Base-by-base conservation (phyloP, 2,888 invertebrate species). In the Cataglyphis livida region DNA sequence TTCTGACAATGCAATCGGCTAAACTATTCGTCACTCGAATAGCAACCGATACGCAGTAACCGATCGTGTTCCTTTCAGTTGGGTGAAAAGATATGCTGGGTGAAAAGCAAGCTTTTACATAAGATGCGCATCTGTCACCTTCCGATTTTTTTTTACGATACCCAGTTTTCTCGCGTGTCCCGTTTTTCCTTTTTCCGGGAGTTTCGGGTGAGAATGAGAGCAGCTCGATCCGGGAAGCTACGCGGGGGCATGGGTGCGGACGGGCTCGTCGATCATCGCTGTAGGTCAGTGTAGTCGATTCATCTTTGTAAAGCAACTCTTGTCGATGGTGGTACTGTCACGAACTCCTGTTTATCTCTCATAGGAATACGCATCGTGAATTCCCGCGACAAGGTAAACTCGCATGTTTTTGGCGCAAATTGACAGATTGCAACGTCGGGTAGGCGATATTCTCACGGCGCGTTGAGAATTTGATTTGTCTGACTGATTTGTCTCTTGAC, bases 251-350 rank as follows among this genome's bases (percentile, higher is more conserved):
- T 51, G 44, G 21, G 84, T 44, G 41, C 28, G 65, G 81, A 48
- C 18, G 48, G 48, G 82, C 81, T 88, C 89, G 84, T 89, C 78
- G 89, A 89, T 89, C 89, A 89, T 84, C 64, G 35, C 65, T 61
- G 65, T 68, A 74, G 84, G 73, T 82, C 83, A 81, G 51, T 28
- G 32, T 18, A 70, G 68, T 59, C 88, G 86, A 89, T 89, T 83
- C 70, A 84, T 89, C 89, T 87, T 89, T 85, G 89, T 85, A 85
- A 79, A 85, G 81, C 82, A 71, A 66, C 57, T 64, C 83, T 75
- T 66, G 84, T 81, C 85, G 86, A 87, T 89, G 87, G 84, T 84
- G 76, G 61, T 62, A 57, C 84, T 83, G 81, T 87, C 87, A 85
- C 57, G 59, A 75, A 82, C 81, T 82, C 76, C 81, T 62, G 83